These are phyloP conservation scores for Scrobipalpa costella DNA, from an alignment of 2,888 invertebrate species.

Conservation along the genomic window DNA sequence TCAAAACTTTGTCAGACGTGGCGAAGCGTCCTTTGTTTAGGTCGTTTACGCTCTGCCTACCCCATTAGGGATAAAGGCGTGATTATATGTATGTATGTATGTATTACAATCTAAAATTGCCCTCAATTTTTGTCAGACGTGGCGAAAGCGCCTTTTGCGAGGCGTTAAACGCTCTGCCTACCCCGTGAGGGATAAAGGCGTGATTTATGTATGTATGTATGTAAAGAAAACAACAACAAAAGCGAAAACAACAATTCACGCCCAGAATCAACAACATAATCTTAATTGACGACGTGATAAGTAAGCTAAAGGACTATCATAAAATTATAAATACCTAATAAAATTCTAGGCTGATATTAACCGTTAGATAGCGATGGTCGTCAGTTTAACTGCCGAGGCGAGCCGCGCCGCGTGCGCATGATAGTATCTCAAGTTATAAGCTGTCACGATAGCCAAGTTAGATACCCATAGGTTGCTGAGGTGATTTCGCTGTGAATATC, in stretches of 20 bases:
- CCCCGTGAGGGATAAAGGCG: too few relatives aligned
- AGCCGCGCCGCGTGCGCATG: conserved; percentile 6
- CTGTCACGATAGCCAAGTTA: conserved; percentile 18
- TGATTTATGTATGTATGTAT: too few relatives aligned
- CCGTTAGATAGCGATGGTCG: conserved; percentile 16
- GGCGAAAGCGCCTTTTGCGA: too few relatives aligned
- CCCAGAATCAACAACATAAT: conserved; percentile 9
- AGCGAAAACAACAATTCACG: neutral
- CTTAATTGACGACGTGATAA: conserved; percentile 9
- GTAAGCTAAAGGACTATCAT: conserved; percentile 4
- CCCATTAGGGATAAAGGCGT: too few relatives aligned
- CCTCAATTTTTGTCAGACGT: too few relatives aligned
- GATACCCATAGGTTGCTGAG: neutral
- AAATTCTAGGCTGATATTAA: conserved; percentile 10
- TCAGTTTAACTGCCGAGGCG: neutral
- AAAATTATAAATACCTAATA: conserved; percentile 19
- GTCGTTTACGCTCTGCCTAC: too few relatives aligned
- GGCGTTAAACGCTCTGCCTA: too few relatives aligned
- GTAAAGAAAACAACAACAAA: conserved; percentile 10
- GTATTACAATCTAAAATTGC: too few relatives aligned
- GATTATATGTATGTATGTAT: too few relatives aligned
- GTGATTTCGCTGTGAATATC: neutral
- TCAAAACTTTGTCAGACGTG: too few relatives aligned
- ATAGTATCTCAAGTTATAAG: conserved; percentile 13
- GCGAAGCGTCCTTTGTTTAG: too few relatives aligned